Base-by-base conservation (phyloP, 2,113 vertebrate genomes). In the Callocephalon fimbriatum region DNA sequence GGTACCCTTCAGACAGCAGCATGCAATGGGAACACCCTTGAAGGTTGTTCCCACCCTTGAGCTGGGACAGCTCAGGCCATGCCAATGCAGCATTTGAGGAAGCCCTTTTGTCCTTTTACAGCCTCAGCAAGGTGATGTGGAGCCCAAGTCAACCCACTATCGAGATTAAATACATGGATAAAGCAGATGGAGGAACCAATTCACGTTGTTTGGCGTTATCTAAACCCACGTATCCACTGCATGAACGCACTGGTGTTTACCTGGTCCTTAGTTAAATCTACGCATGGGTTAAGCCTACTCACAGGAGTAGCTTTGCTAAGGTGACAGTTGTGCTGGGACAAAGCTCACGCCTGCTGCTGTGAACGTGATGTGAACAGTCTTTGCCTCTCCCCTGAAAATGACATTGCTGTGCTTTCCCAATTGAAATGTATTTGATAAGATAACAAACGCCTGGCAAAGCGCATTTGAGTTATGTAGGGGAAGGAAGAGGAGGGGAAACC, bases 391-490 rank as follows among this genome's bases (percentile, higher is more conserved):
- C 8, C 86, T 83, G 82, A 71, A 65, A 96, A 62, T 29, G 88
- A 86, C 93, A 93, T 6, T 68, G 71, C 92, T 68, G 80, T 3
- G 82, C 83, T 96, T 93, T 96, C 86, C 71, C 91, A 97, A 79
- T 37, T 73, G 88, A 92, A 97, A 96, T 21, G 42, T 66, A 88
- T 81, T 96, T 79, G 96, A 97, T 98, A 97, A 98, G 96, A 96
- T 97, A 96, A 97, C 92, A 97, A 97, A 96, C 13, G 85, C 93
- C 96, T 96, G 97, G 95, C 95, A 93, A 88, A 95, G 94, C 83
- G 48, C 96, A 80, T 86, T 85, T 95, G 65, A 97, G 96, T 97
- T 86, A 81, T 68, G 87, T 22, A 84, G 81, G 61, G 88, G 70
- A 86, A 88, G 67, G 94, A 94, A 84, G 88, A 96, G 79, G 88